phyloP scores from a whole-genome alignment of 1,140 invertebrate genomes.

The Formica selysi region DNA sequence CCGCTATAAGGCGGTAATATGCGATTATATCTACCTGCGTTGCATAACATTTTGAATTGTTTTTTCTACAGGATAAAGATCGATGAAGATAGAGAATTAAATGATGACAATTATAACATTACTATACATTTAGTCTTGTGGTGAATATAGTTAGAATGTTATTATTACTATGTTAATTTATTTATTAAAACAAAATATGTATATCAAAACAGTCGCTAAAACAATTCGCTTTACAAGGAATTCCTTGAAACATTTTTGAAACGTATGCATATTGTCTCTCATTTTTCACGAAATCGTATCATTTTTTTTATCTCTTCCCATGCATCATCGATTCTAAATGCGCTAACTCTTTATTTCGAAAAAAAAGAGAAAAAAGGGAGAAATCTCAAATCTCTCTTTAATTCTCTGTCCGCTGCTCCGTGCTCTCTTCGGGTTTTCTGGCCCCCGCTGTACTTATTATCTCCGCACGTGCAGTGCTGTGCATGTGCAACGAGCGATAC shows the following conservation, averaged over 20 bases:
- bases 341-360: background rate
- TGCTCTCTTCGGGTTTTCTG: background rate
- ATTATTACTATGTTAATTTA: conserved; percentile 19
- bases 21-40: conserved; percentile 50
- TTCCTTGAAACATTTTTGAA: background rate
- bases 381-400: background rate
- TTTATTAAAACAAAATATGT: background rate
- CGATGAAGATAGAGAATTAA: background rate
- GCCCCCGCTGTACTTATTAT: conserved; percentile 54
- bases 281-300: background rate
- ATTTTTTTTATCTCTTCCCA: background rate
- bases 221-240: too few species aligned
- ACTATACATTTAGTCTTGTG: background rate
- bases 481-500: conserved; percentile 65
- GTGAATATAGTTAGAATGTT: background rate
- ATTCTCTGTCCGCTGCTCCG: background rate
- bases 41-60: conserved; percentile 52
- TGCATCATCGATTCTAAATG: background rate
- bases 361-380: background rate
- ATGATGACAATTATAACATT: background rate
- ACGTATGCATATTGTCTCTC: background rate
- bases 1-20: conserved; percentile 45
- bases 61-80: conserved; percentile 10
- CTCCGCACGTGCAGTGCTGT: conserved; percentile 67
- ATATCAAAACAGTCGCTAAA: too few species aligned